Conservation (phyloP, 2,888 invertebrate species). For the Drosophila quinaria region DNA sequence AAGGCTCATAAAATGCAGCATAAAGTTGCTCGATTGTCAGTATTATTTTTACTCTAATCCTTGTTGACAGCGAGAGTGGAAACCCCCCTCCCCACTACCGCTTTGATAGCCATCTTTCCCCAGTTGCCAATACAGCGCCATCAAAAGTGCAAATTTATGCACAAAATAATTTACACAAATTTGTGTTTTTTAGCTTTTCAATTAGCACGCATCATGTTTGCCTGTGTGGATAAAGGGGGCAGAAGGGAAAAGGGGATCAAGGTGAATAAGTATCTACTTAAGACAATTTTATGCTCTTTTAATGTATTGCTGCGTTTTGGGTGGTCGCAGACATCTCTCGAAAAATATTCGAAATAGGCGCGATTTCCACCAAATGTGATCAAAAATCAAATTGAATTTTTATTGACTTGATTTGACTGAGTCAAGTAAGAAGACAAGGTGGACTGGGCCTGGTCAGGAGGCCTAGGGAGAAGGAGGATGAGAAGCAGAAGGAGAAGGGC, state of each 20-base stretch:
- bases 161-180: slow-evolving; percentile 77
- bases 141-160: slow-evolving; percentile 74
- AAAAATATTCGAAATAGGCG: slow-evolving; percentile 55
- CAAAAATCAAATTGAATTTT: slow-evolving; percentile 74
- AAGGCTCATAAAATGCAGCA: slow-evolving; percentile 48
- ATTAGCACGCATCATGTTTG: slow-evolving; percentile 62
- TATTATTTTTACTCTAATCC: slow-evolving; percentile 32
- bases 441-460: neutral
- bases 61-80: slow-evolving; percentile 60
- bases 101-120: neutral
- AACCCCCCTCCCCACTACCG: neutral
- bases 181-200: slow-evolving; percentile 71
- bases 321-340: slow-evolving; percentile 50
- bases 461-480: no score
- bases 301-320: slow-evolving; percentile 66
- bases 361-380: slow-evolving; percentile 66
- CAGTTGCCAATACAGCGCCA: slow-evolving; percentile 35
- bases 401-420: slow-evolving; percentile 56
- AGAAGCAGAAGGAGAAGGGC: neutral
- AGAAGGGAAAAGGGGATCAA: neutral
- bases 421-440: slow-evolving; percentile 21
- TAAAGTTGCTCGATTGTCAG: slow-evolving; percentile 54
- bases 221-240: neutral
- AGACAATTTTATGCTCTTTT: slow-evolving; percentile 68
- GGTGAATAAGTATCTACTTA: slow-evolving; percentile 37